These are phyloP conservation scores for Bothrops jararaca DNA, from an alignment of 2,113 vertebrate genomes.

Conservation along the genomic window DNA sequence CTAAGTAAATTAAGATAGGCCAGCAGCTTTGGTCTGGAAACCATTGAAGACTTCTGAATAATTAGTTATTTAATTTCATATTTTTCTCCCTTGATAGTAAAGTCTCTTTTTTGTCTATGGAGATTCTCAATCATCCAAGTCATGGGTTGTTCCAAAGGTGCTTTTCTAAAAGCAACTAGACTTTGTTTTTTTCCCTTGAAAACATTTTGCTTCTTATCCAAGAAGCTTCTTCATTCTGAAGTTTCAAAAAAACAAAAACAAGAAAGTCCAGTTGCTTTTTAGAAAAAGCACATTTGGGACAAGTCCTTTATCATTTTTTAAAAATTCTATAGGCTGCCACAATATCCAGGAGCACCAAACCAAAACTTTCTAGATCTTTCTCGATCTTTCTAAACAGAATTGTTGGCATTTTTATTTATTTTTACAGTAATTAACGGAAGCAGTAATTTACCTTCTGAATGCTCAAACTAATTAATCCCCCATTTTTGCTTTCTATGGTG, in stretches of 20 bases:
- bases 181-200: neutral
- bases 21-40: neutral
- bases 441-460: conserved; percentile 41
- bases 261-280: neutral
- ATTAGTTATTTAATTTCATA: neutral
- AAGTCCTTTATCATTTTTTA: neutral
- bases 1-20: neutral
- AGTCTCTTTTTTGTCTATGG: neutral
- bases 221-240: neutral
- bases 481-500: conserved; percentile 25
- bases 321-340: neutral
- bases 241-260: neutral
- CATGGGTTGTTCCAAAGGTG: neutral
- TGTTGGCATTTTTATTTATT: neutral
- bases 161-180: neutral
- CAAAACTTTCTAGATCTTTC: neutral
- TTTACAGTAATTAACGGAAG: conserved; percentile 11
- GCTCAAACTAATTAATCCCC: conserved; percentile 48
- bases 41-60: neutral
- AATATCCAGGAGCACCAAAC: neutral
- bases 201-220: neutral
- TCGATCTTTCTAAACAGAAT: neutral
- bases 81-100: neutral
- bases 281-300: neutral
- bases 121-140: neutral